Evolutionary conservation across 2,888 invertebrate genomes (phyloP).

Genomic region (Rhabditoides inermis): DNA sequence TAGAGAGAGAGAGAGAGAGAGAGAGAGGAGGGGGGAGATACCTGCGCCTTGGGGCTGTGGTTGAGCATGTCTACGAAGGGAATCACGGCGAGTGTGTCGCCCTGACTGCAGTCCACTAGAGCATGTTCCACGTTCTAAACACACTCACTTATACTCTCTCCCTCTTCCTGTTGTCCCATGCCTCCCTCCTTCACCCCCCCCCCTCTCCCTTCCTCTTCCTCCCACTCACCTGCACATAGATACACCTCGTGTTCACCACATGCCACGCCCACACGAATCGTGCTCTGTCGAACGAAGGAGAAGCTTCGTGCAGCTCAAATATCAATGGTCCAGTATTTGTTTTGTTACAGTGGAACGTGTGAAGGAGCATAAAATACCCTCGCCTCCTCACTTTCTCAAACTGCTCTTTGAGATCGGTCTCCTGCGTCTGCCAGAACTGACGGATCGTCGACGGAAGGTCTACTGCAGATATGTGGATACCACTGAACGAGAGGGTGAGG

Average conservation of each 20-base stretch:
- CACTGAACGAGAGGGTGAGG: too few relatives aligned
- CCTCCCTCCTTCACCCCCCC: too few relatives aligned
- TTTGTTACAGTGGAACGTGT: too few relatives aligned
- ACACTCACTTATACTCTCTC: not conserved
- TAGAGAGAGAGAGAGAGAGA: too few relatives aligned
- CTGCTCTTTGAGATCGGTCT: conserved; percentile 19
- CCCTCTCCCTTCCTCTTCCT: not conserved
- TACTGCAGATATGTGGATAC: too few relatives aligned
- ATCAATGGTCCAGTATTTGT: too few relatives aligned
- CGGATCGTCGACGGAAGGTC: conserved; percentile 23
- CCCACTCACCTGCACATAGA: conserved; percentile 14
- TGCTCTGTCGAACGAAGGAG: conserved; percentile 6
- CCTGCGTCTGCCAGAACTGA: conserved; percentile 28
- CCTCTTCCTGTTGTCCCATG: too few relatives aligned
- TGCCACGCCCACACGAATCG: conserved; percentile 48
- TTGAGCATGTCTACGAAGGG: conserved; percentile 51
- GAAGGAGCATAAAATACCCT: too few relatives aligned
- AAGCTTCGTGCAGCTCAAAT: too few relatives aligned
- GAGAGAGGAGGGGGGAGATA: too few relatives aligned
- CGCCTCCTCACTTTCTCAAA: too few relatives aligned
- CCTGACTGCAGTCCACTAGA: too few relatives aligned
- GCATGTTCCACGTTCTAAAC: not conserved
- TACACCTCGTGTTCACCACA: conserved; percentile 45
- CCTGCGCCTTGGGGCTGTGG: conserved; percentile 31
- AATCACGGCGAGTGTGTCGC: conserved; percentile 45